phyloP scores from a whole-genome alignment of 2,888 invertebrate species.

The Allacma fusca region DNA sequence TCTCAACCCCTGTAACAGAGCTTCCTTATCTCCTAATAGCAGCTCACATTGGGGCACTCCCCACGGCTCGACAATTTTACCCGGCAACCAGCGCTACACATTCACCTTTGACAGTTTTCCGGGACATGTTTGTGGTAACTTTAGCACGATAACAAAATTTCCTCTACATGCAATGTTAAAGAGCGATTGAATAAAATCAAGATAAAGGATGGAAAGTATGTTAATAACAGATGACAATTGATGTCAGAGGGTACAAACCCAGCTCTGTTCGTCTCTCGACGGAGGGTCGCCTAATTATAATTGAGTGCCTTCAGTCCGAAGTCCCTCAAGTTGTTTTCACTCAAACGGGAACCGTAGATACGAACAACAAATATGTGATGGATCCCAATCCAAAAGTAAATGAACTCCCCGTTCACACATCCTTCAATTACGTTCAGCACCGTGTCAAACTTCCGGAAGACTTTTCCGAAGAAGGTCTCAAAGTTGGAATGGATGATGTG shows the following conservation, averaged over 20 bases:
- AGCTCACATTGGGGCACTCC: slow-evolving; percentile 37
- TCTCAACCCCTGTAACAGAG: slow-evolving; percentile 40
- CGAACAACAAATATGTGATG: slow-evolving; percentile 23
- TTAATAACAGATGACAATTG: slow-evolving; percentile 40
- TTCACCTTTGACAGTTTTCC: slow-evolving; percentile 37
- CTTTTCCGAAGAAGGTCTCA: slow-evolving; percentile 38
- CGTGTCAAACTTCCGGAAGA: slow-evolving; percentile 34
- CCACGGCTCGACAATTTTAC: slow-evolving; percentile 17
- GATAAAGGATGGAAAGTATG: neutral
- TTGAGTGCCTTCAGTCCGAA: slow-evolving; percentile 38
- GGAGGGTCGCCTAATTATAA: slow-evolving; percentile 24
- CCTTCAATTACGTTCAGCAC: slow-evolving; percentile 42
- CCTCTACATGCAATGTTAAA: neutral
- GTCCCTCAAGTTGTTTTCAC: slow-evolving; percentile 36
- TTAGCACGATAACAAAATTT: neutral
- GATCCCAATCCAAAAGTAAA: slow-evolving; percentile 27
- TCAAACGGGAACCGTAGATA: slow-evolving; percentile 37
- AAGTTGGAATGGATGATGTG: slow-evolving; percentile 39
- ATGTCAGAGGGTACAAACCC: slow-evolving; percentile 36
- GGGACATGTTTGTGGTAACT: slow-evolving; percentile 46
- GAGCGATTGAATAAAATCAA: no score
- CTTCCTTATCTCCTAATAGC: slow-evolving; percentile 40
- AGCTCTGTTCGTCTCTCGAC: slow-evolving; percentile 33
- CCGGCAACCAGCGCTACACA: slow-evolving; percentile 18
- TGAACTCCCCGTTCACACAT: slow-evolving; percentile 31